Base-by-base conservation (phyloP, 2,797 vertebrate genomes). In the Acrossocheilus fasciatus region DNA sequence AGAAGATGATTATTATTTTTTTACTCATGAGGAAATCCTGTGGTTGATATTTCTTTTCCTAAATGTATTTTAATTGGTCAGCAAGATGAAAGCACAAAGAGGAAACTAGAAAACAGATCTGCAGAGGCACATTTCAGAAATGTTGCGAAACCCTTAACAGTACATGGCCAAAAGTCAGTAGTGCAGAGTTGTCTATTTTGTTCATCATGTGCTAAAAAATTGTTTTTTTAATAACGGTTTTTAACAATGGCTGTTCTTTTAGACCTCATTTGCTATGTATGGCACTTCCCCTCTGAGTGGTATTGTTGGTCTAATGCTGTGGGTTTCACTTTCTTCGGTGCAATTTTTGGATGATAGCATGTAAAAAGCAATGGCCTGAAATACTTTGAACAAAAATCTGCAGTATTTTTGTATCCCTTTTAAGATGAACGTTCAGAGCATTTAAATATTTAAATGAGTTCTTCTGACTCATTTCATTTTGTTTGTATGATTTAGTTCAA, bases 11-110 rank as follows among this genome's bases (percentile, higher is more conserved):
- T 64, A 68, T 69, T 86, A 79, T 87, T 36, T 36, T 36, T 59
- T 68, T 66, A 62, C 88, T 81, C 8, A 50, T 26, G 82, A 47
- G 89, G n/a, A 45, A 70, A 72, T 77, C 88, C 89, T 91, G 94
- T 91, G 92, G 91, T 92, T 93, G 90, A 43, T 79, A 39, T 69
- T 68, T 73, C 36, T 80, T 57, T 75, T 74, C 47, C 47, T 34
- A 15, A 62, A 75, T 80, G 54, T 76, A 34, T 89, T 89, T 86
- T 73, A 11, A 81, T 90, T 82, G 81, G 85, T 74, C 73, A 86
- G 50, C 45, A 14, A 59, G 52, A 30, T 68, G 15, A 79, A 77
- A 73, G 75, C 8, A 20, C 30, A 43, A 70, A 82, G 73, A 80
- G 81, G 81, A 88, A 87, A 41, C 64, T 14, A 23, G 54, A 26